Percentiles rank a stretch among this genome's conserved stretches.
Evolutionary conservation across 2,888 invertebrate genomes (phyloP).

Genomic region (Aleiodes alternator): DNA sequence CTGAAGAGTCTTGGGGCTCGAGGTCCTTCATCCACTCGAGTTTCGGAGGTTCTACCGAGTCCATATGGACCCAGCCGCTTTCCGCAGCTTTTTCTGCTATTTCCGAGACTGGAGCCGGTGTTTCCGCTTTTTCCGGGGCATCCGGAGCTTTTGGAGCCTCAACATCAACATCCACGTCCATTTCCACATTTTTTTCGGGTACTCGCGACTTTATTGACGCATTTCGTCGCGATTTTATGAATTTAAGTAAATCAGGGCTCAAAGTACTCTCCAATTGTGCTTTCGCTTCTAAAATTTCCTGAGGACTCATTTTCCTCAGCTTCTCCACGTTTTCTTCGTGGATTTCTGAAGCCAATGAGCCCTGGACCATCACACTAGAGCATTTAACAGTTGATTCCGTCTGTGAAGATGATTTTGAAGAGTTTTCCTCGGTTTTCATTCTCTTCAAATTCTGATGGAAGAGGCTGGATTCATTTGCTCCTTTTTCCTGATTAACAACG

Average conservation of each 20-base stretch:
- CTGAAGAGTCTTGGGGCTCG: constrained; percentile 75
- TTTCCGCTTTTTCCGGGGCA: constrained; percentile 34
- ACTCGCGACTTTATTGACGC: neutral
- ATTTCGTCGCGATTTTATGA: constrained; percentile 78
- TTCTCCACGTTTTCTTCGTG: constrained; percentile 85
- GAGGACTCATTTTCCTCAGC: constrained; percentile 82
- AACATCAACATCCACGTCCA: constrained; percentile 44
- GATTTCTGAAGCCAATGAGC: constrained; percentile 77
- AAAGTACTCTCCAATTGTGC: constrained; percentile 81
- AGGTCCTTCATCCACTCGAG: constrained; percentile 91
- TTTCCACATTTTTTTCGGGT: constrained; percentile 25
- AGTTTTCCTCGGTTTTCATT: neutral
- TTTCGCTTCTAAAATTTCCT: constrained; percentile 86
- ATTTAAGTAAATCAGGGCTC: constrained; percentile 83
- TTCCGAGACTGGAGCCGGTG: constrained; percentile 61
- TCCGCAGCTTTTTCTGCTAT: constrained; percentile 76
- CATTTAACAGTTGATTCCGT: neutral
- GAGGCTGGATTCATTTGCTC: constrained; percentile 58
- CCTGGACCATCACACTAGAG: constrained; percentile 60
- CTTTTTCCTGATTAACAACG: constrained; percentile 50
- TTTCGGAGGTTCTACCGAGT: constrained; percentile 90
- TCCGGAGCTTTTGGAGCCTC: constrained; percentile 24
- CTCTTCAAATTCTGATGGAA: constrained; percentile 59
- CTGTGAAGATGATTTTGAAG: neutral
- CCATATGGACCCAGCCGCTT: constrained; percentile 89